Evolutionary conservation across 2,797 vertebrate species (phyloP).

Genomic region (Acridotheres tristis): DNA sequence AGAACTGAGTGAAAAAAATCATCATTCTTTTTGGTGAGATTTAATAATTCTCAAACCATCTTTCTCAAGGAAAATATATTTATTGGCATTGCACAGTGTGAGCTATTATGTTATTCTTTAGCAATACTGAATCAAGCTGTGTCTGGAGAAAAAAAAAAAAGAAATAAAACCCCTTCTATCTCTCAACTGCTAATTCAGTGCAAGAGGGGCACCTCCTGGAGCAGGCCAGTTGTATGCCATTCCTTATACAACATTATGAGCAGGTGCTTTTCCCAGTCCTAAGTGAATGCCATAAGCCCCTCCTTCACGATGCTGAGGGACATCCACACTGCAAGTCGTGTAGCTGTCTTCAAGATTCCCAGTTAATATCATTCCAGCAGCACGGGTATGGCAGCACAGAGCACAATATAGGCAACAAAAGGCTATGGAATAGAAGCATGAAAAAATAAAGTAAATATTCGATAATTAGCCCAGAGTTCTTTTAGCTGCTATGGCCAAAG

Average conservation of each 20-base stretch:
- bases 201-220: not conserved
- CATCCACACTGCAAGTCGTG: fast-evolving
- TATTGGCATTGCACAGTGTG: not conserved
- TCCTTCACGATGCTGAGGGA: not conserved
- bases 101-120: not conserved
- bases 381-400: not conserved
- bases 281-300: not conserved
- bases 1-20: not conserved
- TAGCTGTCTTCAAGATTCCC: not conserved
- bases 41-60: not conserved
- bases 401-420: not conserved
- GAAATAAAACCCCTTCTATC: fast-evolving
- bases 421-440: not conserved
- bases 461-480: not conserved
- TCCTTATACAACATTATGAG: not conserved
- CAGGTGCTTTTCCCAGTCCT: not conserved
- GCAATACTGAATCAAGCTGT: not conserved
- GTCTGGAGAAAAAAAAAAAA: not conserved
- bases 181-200: not conserved
- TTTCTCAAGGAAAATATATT: not conserved
- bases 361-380: not conserved
- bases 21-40: not conserved
- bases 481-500: not conserved
- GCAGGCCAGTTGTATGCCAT: not conserved
- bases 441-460: not conserved